phyloP scores from a whole-genome alignment of 35 echinoderm and acorn worm species.

The Anneissia japonica region DNA sequence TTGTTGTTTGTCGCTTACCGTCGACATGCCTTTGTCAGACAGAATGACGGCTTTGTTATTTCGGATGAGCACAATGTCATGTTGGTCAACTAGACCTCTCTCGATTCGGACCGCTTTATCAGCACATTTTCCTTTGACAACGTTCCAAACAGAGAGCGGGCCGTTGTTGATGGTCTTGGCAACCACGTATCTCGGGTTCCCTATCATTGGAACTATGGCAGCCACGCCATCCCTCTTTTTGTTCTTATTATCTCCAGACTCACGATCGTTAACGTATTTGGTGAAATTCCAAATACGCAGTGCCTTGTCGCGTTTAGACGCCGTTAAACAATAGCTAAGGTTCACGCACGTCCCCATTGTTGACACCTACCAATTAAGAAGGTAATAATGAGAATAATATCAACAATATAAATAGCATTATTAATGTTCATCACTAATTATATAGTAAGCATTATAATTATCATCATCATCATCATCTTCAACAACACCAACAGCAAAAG shows the following conservation, averaged over 20 bases:
- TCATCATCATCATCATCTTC: too few species aligned
- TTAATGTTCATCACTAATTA: too few species aligned
- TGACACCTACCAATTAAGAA: conserved; percentile 45
- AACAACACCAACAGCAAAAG: too few species aligned
- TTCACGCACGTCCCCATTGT: conserved; percentile 74
- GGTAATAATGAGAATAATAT: too few species aligned
- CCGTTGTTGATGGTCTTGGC: conserved; percentile 81
- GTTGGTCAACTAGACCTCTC: conserved; percentile 55
- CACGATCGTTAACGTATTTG: conserved; percentile 74
- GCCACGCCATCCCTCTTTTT: conserved; percentile 48
- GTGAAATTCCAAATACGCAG: conserved; percentile 95
- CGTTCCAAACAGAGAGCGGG: conserved; percentile 90
- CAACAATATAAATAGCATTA: too few species aligned
- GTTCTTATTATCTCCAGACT: conserved; percentile 24
- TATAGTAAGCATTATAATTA: too few species aligned
- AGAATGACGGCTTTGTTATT: conserved; percentile 72
- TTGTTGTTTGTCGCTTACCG: conserved; percentile 56
- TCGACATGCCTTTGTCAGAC: conserved; percentile 67
- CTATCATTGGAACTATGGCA: conserved; percentile 67
- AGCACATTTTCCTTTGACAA: conserved; percentile 84
- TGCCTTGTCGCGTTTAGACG: conserved; percentile 61
- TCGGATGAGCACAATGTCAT: conserved; percentile 73
- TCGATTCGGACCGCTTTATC: conserved; percentile 77
- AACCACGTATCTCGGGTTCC: conserved; percentile 88
- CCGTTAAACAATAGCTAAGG: conserved; percentile 76